Evolutionary conservation across 2,797 vertebrate species (phyloP).

Genomic region (Hippocampus kuda): DNA sequence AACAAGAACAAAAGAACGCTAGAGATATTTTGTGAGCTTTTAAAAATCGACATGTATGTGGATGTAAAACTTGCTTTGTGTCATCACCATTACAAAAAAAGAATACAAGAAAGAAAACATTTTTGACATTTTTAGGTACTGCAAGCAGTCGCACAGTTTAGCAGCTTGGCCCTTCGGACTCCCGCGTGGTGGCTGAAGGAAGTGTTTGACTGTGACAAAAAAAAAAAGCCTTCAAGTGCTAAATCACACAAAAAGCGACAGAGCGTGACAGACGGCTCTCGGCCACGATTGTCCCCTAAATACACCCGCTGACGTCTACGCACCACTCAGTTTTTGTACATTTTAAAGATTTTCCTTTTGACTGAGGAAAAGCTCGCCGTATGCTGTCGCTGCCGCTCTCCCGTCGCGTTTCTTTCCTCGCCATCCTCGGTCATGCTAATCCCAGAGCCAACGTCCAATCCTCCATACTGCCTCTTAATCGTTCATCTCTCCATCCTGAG

Average conservation of each 20-base stretch:
- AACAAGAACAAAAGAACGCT: too few species aligned
- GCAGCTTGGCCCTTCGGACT: neutral
- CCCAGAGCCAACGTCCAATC: slow-evolving; percentile 20
- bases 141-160: neutral
- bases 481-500: slow-evolving; percentile 30
- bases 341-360: neutral
- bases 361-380: neutral
- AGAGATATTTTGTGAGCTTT: too few species aligned
- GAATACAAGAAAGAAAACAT: neutral
- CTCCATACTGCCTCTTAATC: slow-evolving; percentile 11
- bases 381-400: neutral
- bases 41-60: too few species aligned
- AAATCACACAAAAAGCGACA: neutral
- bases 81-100: neutral
- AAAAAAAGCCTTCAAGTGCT: slow-evolving; percentile 2
- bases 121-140: neutral
- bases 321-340: neutral
- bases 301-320: neutral
- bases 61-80: neutral
- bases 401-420: slow-evolving; percentile 5
- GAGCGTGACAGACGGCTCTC: neutral
- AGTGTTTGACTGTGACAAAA: neutral
- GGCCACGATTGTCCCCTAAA: neutral
- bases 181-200: neutral
- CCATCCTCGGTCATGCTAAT: slow-evolving; percentile 23